Evolutionary conservation across 2,113 vertebrate species (phyloP).

Genomic region (Corynorhinus townsendii): DNA sequence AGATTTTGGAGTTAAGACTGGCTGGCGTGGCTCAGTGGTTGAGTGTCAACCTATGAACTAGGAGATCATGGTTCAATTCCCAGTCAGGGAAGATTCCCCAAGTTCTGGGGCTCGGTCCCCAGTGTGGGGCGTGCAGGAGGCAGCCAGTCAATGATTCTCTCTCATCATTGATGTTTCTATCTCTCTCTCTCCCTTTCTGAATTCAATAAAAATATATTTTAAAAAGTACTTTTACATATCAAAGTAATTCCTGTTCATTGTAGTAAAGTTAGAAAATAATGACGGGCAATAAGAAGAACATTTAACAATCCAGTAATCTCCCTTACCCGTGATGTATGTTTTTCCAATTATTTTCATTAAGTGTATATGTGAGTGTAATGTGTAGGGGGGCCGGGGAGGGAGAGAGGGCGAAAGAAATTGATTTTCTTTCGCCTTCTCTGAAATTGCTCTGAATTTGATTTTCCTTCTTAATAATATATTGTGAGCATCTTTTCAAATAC

Average conservation of each 20-base stretch:
- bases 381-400: no score
- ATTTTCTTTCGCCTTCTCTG: no score
- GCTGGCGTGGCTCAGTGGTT: no score
- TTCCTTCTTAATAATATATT: neutral
- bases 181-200: no score
- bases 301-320: neutral
- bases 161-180: no score
- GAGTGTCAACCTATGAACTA: no score
- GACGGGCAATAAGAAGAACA: neutral
- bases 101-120: no score
- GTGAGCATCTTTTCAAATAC: constrained; percentile 13
- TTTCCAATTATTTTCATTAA: neutral
- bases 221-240: neutral
- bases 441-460: neutral
- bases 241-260: neutral
- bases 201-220: no score
- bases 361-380: neutral
- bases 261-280: constrained; percentile 37
- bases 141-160: no score
- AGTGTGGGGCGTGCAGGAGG: no score
- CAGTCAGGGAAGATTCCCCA: no score
- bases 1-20: neutral
- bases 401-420: neutral
- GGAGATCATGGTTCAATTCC: no score
- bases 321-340: neutral